Conservation (phyloP, 2,888 invertebrate genomes). For the Diabrotica balteata region DNA sequence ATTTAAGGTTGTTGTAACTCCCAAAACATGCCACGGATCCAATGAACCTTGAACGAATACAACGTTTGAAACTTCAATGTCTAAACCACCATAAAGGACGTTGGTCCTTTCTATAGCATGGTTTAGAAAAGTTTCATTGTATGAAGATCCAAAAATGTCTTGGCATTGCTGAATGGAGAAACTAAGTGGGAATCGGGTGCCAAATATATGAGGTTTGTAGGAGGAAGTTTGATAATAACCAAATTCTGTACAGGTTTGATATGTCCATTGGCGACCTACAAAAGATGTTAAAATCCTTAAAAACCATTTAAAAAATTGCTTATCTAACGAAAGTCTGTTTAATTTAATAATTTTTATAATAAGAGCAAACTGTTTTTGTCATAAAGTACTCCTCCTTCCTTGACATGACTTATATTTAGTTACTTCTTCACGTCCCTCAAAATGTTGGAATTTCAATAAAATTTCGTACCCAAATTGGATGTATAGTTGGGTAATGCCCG, state of each 20-base stretch:
- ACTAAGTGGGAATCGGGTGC: conserved; percentile 75
- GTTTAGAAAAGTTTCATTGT: conserved; percentile 68
- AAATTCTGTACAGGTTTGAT: conserved; percentile 96
- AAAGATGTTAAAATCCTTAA: no score
- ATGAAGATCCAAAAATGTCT: conserved; percentile 82
- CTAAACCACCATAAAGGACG: conserved; percentile 77
- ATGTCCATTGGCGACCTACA: conserved; percentile 85
- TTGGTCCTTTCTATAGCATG: conserved; percentile 76
- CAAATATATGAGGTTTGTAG: conserved; percentile 70
- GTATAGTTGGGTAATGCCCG: no score
- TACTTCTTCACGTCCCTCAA: no score
- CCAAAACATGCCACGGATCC: conserved; percentile 88
- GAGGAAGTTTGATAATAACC: conserved; percentile 93
- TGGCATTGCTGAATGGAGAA: conserved; percentile 83
- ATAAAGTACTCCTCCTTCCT: no score
- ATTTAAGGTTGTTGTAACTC: conserved; percentile 68
- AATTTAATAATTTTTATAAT: no score
- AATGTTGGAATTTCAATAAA: no score
- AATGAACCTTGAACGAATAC: conserved; percentile 88
- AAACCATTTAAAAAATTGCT: no score
- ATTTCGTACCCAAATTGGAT: no score
- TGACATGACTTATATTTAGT: no score
- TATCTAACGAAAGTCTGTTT: no score
- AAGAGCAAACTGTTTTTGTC: no score
- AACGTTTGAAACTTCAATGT: conserved; percentile 74